Evolutionary conservation across 2,113 vertebrate genomes (phyloP).

Genomic region (Strigops habroptila): DNA sequence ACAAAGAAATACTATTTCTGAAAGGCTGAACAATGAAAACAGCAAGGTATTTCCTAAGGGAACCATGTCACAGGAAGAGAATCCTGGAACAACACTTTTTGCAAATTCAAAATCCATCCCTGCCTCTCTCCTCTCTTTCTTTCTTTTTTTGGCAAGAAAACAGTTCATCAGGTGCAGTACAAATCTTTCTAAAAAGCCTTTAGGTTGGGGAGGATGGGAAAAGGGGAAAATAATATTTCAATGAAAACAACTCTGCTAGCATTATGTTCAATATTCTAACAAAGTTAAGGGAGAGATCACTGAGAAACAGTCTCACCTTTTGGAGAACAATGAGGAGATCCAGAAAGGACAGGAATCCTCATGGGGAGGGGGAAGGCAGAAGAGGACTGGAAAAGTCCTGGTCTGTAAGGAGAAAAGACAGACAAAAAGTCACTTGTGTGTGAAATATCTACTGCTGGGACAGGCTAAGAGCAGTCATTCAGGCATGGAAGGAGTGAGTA

Average conservation of each 20-base stretch:
- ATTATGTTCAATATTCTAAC: neutral
- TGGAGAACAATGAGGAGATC: neutral
- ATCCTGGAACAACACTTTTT: neutral
- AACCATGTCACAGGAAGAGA: neutral
- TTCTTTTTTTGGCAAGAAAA: neutral
- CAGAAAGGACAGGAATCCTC: neutral
- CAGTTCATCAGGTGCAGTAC: neutral
- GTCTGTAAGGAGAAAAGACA: neutral
- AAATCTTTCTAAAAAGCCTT: neutral
- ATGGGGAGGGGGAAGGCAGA: neutral
- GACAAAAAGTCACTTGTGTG: neutral
- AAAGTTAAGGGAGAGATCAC: neutral
- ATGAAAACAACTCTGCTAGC: neutral
- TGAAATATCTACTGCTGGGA: neutral
- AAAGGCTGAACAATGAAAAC: neutral
- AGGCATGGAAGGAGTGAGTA: accelerated
- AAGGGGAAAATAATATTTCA: neutral
- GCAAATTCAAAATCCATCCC: neutral
- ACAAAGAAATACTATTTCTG: slow-evolving; percentile 18
- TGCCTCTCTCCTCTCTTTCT: neutral
- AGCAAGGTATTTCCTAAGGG: neutral
- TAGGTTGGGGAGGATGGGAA: neutral
- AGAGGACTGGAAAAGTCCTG: neutral
- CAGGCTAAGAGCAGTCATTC: neutral
- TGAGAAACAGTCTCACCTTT: neutral